Percentiles rank a stretch among this genome's conserved stretches.
Evolutionary conservation across 2,888 invertebrate genomes (phyloP).

Genomic region (Macrophya alboannulata): DNA sequence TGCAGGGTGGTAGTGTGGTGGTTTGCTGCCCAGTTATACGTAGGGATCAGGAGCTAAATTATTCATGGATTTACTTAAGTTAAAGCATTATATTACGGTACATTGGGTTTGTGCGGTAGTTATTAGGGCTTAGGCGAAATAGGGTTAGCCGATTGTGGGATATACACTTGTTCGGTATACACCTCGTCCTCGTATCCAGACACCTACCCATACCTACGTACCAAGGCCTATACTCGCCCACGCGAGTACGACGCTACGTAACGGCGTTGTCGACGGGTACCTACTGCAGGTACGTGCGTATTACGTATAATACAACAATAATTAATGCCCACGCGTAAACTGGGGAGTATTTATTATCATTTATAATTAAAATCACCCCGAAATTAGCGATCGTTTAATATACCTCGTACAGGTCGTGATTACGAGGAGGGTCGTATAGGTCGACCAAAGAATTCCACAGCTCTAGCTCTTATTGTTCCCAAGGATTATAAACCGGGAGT

Average conservation of each 20-base stretch:
- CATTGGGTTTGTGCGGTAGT: slow-evolving; percentile 54
- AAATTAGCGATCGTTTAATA: not conserved
- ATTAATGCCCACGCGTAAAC: slow-evolving; percentile 32
- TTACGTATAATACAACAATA: not conserved
- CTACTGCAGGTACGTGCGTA: not conserved
- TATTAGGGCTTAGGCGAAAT: slow-evolving; percentile 52
- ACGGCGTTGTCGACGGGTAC: slow-evolving; percentile 13
- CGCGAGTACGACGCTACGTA: not conserved
- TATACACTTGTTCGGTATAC: slow-evolving; percentile 19
- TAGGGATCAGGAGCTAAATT: slow-evolving; percentile 57
- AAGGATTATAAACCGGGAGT: not conserved
- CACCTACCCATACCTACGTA: too few species aligned
- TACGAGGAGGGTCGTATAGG: not conserved
- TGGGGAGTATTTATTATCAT: slow-evolving; percentile 10
- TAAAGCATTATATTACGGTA: slow-evolving; percentile 57
- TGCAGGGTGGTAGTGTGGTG: not conserved
- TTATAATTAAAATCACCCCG: slow-evolving; percentile 41
- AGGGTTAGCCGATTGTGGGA: slow-evolving; percentile 48
- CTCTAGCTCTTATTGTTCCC: not conserved
- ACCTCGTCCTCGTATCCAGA: not conserved
- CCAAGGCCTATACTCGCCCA: not conserved
- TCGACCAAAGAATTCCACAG: not conserved
- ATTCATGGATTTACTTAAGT: slow-evolving; percentile 58
- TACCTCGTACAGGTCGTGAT: not conserved
- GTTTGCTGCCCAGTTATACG: slow-evolving; percentile 48